Percentiles rank a stretch among this genome's conserved stretches.
phyloP scores from a whole-genome alignment of 2,888 invertebrate species.

The Cetonia aurata region DNA sequence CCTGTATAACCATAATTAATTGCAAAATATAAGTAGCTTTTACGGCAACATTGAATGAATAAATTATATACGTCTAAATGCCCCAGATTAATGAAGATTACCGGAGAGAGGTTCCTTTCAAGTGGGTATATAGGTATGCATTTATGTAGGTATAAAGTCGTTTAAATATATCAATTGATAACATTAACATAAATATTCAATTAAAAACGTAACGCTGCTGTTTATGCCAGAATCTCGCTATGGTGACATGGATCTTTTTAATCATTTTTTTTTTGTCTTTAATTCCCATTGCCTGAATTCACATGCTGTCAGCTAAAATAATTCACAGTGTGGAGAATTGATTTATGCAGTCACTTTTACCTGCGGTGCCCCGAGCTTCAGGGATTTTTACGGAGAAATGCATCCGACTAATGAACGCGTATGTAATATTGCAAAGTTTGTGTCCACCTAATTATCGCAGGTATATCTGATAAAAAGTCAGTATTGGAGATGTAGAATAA shows the following conservation, averaged over 20 bases:
- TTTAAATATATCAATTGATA: constrained; percentile 22
- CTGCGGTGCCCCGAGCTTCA: background rate
- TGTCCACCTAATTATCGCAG: background rate
- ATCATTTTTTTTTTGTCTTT: constrained; percentile 11
- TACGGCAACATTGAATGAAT: too few relatives aligned
- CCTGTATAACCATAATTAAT: too few relatives aligned
- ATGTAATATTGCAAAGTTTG: background rate
- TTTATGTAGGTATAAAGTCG: constrained; percentile 2
- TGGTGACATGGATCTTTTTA: background rate
- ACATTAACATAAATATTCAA: constrained; percentile 34
- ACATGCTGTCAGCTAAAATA: constrained; percentile 19
- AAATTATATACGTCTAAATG: too few relatives aligned
- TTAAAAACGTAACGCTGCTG: background rate
- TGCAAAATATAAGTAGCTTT: too few relatives aligned
- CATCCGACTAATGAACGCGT: background rate
- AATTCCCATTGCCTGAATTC: background rate
- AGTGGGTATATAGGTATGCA: too few relatives aligned
- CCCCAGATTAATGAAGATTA: too few relatives aligned
- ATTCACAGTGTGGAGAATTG: constrained; percentile 4
- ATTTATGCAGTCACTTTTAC: constrained; percentile 37
- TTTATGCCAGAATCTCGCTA: background rate
- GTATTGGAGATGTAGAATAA: background rate
- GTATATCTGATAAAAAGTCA: background rate
- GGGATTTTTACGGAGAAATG: constrained; percentile 31
- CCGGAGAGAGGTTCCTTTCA: too few relatives aligned